phyloP scores from a whole-genome alignment of 2,888 invertebrate species.

The Lasioglossum malachurum region DNA sequence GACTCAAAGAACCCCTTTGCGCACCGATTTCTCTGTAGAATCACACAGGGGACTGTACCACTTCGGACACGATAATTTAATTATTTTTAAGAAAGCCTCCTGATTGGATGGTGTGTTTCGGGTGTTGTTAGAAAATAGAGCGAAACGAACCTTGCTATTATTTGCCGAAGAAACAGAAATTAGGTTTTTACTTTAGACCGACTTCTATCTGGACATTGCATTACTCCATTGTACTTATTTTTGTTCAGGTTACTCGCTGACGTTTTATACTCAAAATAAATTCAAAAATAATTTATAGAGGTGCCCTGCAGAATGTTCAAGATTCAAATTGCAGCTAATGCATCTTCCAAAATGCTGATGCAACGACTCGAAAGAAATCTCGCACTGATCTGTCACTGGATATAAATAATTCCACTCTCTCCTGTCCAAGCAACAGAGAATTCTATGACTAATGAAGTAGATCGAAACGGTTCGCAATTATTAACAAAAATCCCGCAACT shows the following conservation, averaged over 20 bases:
- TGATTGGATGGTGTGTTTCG: background rate
- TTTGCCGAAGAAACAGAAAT: background rate
- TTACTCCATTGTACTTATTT: background rate
- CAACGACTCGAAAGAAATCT: slow-evolving; percentile 39
- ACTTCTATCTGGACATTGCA: background rate
- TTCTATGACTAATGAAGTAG: too few species aligned
- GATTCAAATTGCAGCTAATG: background rate
- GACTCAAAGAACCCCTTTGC: slow-evolving; percentile 2
- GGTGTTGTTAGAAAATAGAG: background rate
- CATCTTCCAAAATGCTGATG: background rate
- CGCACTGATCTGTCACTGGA: slow-evolving; percentile 36
- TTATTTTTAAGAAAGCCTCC: background rate
- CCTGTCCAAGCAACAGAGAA: background rate
- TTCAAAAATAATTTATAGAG: background rate
- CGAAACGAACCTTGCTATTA: background rate
- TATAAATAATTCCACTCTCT: background rate
- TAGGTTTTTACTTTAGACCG: too few species aligned
- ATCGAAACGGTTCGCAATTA: background rate
- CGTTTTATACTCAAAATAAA: background rate
- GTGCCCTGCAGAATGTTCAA: background rate
- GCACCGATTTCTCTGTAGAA: background rate
- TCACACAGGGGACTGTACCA: background rate
- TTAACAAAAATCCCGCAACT: background rate
- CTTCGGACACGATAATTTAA: background rate
- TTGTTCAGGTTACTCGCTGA: too few species aligned